Evolutionary conservation across 2,797 vertebrate genomes (phyloP), one percentile per base, ranked within the genome.

Genomic region (Oreochromis grahami): DNA sequence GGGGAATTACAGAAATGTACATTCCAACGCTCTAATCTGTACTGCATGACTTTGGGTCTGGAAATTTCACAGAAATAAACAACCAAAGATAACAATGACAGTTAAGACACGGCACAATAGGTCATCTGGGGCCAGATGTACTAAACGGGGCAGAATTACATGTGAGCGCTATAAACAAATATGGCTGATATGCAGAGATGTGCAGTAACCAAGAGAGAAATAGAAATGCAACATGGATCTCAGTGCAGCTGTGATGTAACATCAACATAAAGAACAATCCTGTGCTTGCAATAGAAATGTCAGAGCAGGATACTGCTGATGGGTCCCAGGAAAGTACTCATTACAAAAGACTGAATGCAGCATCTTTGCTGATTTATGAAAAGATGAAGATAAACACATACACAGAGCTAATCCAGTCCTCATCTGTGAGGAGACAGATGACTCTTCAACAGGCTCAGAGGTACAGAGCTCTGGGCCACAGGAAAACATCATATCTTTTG

Each of bases 21-120:
- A 96, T 95, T 91, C 93, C 93, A 87, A 80, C 81, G 89, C 84
- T 68, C 63, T 96, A 97, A 96, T 95, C 95, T 91, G 81, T 82
- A 83, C 92, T 92, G 92, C 93, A 93, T 96, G 95, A 96, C 94
- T 94, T 41, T 83, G 88, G 82, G 81, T 65, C 81, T 87, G 81
- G 58, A 91, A 83, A 78, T 83, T 91, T 92, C 78, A 83, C 68
- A 80, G 41, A 43, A 45, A 45, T 26, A 56, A 51, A 45, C 5
- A 55, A 45, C 0, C 8, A 70, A 45, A 26, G 21, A 43, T 43
- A 3, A 15, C 36, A 43, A 43, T 68, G 36, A 15, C 36, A 43
- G 36, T 9, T 68, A 4, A 19, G 55, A 58, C 55, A 58, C 5
- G 1, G 3, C 55, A 32, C 5, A 1, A 2, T 10, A 58, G 55